Base-by-base conservation (phyloP, 1,140 invertebrate genomes). In the Neodiprion fabricii region DNA sequence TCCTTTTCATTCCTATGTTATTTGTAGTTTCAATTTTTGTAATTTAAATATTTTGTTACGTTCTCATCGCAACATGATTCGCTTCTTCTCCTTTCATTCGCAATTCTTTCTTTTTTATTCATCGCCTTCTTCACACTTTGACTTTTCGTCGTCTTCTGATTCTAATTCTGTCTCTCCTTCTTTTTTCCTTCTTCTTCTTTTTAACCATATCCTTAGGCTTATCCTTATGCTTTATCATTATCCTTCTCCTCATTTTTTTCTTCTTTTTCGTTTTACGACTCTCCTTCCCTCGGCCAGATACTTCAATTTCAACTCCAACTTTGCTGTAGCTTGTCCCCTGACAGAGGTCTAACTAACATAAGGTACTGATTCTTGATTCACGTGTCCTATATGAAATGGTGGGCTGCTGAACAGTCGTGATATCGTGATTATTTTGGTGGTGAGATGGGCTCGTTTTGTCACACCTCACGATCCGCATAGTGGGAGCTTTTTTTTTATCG, bases 131-230 rank as follows among this genome's bases (percentile, higher is more conserved):
- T 21, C 49, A 7, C 71, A 11, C 53, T 47, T 65, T 47, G 71
- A n/a, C 71, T 70, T 17, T 75, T 77, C 14, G 71, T 72, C 68
- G 72, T 65, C 28, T 69, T 50, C 75, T 67, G 21, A 74, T 68
- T 78, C 72, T 79, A 75, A 75, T 48, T 67, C 61, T 76, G 75
- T 76, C 72, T 28, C 66, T 78, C 79, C 76, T 75, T 73, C 61
- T 76, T 75, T 75, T 76, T 72, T 74, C 40, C 75, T 77, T 76
- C 50, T 73, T 69, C 65, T 23, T 23, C 48, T 67, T 72, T 75
- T 75, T 68, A 68, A 75, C 47, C 74, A 48, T 66, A 40, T 74
- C 40, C 12, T 11, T 71, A 70, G 61, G 28, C 70, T 9, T 70
- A 66, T 80, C 77, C 77, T 78, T 72, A 80, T 77, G 65, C 71